Conservation (phyloP, 1,140 invertebrate species). For the Drosophila nannoptera region DNA sequence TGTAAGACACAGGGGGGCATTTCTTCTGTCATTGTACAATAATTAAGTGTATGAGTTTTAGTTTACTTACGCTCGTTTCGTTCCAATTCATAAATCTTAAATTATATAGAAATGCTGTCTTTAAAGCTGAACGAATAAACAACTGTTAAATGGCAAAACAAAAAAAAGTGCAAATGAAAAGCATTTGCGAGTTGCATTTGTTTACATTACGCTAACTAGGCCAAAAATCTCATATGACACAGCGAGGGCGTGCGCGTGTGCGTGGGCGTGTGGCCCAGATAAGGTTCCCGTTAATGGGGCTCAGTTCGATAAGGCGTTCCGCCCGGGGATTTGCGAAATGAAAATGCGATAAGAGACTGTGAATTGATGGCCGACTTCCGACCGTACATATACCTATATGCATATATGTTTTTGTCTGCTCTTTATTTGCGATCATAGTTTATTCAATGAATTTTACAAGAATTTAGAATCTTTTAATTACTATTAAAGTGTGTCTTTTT, state of each 20-base stretch:
- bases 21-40: slow-evolving; percentile 44
- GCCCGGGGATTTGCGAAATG: no score
- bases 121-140: slow-evolving; percentile 40
- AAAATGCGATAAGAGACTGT: no score
- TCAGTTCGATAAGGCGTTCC: no score
- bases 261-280: no score
- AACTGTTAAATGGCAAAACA: slow-evolving; percentile 51
- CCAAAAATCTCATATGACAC: no score
- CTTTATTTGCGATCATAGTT: slow-evolving; percentile 29
- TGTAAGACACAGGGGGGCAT: slow-evolving; percentile 2
- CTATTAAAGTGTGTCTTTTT: slow-evolving; percentile 50
- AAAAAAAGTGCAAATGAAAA: neutral
- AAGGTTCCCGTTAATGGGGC: no score
- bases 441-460: slow-evolving; percentile 52
- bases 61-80: slow-evolving; percentile 6
- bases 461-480: slow-evolving; percentile 59
- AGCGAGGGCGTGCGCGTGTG: no score
- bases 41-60: slow-evolving; percentile 46
- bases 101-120: slow-evolving; percentile 23
- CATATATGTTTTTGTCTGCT: slow-evolving; percentile 13
- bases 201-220: no score
- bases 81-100: slow-evolving; percentile 18
- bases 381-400: neutral
- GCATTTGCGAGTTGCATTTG: no score
- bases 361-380: no score